These are phyloP conservation scores for Napeogenes sylphis DNA, from an alignment of 2,888 invertebrate species.

Conservation along the genomic window DNA sequence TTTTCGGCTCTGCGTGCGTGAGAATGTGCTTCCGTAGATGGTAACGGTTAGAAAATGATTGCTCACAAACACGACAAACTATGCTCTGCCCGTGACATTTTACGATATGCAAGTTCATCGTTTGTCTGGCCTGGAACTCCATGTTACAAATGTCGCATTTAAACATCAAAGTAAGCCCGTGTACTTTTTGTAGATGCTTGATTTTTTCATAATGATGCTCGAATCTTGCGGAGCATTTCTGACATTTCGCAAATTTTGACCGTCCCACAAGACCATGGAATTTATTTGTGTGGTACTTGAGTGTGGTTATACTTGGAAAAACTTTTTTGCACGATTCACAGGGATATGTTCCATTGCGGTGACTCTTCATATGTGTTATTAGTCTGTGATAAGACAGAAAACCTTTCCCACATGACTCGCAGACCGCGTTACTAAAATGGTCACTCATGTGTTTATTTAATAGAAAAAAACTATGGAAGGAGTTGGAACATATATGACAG, in stretches of 20 bases:
- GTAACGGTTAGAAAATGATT: slow-evolving; percentile 31
- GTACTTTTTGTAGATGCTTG: slow-evolving; percentile 30
- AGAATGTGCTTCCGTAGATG: slow-evolving; percentile 38
- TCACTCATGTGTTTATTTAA: slow-evolving; percentile 34
- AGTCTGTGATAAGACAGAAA: slow-evolving; percentile 31
- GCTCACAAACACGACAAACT: slow-evolving; percentile 33
- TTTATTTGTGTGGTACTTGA: slow-evolving; percentile 32
- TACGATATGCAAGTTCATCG: slow-evolving; percentile 29
- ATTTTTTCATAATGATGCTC: slow-evolving; percentile 35
- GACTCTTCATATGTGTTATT: slow-evolving; percentile 30
- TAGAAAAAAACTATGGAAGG: slow-evolving; percentile 31
- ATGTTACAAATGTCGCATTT: slow-evolving; percentile 28
- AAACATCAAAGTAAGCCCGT: slow-evolving; percentile 28
- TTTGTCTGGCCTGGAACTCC: slow-evolving; percentile 27
- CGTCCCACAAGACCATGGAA: slow-evolving; percentile 26
- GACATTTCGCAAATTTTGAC: slow-evolving; percentile 31
- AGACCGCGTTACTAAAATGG: slow-evolving; percentile 33
- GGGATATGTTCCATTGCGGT: slow-evolving; percentile 27
- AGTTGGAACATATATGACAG: slow-evolving; percentile 31
- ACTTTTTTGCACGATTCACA: slow-evolving; percentile 30
- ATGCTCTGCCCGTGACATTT: slow-evolving; percentile 33
- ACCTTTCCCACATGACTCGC: slow-evolving; percentile 34
- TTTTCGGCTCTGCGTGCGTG: slow-evolving; percentile 36
- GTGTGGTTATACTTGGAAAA: slow-evolving; percentile 28
- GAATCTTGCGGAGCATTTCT: slow-evolving; percentile 31